Conservation (phyloP, 2,113 vertebrate genomes). For the Sula dactylatra region DNA sequence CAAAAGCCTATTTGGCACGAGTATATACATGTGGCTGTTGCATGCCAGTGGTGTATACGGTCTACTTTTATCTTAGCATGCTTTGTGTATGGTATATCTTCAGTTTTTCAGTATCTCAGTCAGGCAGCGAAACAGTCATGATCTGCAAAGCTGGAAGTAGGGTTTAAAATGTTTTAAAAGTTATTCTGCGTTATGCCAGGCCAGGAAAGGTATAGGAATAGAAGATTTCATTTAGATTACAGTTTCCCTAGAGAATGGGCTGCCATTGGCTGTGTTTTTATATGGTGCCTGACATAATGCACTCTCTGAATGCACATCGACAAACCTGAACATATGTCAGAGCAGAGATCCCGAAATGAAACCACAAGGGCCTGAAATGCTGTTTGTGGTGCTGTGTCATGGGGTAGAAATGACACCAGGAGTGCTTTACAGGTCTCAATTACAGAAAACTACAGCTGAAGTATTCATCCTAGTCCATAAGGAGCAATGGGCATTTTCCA, state of each 20-base stretch:
- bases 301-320: not conserved
- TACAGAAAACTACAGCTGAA: not conserved
- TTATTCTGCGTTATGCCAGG: not conserved
- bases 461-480: not conserved
- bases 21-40: not conserved
- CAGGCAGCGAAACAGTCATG: not conserved
- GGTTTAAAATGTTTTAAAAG: not conserved
- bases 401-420: not conserved
- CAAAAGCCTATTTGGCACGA: not conserved
- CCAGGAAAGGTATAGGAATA: not conserved
- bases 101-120: not conserved
- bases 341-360: not conserved
- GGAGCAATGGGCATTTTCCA: conserved; percentile 20
- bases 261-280: not conserved
- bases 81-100: not conserved
- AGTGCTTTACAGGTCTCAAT: not conserved
- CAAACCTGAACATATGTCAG: not conserved
- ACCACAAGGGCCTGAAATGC: not conserved
- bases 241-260: not conserved
- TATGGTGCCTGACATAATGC: not conserved
- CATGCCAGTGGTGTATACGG: not conserved
- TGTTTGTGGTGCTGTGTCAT: not conserved
- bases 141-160: not conserved
- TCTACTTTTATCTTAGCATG: not conserved
- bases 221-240: conserved; percentile 30